A percentile compares a stretch with the other conserved stretches of the same genome.
Conservation (phyloP, 2,888 invertebrate species). For the Drosophila leonis region DNA sequence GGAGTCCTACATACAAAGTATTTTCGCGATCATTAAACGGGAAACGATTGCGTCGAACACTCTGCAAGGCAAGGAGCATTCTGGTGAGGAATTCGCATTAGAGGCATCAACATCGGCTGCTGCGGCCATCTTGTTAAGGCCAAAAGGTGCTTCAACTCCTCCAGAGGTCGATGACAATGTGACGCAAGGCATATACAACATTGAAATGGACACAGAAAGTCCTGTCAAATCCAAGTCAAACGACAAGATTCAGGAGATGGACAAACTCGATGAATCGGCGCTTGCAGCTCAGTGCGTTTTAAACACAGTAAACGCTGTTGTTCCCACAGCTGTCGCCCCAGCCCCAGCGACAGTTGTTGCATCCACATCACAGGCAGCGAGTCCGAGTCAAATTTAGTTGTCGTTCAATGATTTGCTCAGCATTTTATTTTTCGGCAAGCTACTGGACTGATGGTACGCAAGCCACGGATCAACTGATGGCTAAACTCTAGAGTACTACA, state of each 20-base stretch:
- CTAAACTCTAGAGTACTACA: slow-evolving; percentile 47
- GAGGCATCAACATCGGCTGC: slow-evolving; percentile 71
- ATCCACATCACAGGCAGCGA: slow-evolving; percentile 70
- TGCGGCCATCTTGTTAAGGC: slow-evolving; percentile 48
- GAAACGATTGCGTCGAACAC: slow-evolving; percentile 66
- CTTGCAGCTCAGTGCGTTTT: slow-evolving; percentile 27
- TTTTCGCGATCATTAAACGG: slow-evolving; percentile 83
- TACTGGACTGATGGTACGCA: slow-evolving; percentile 66
- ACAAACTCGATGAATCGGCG: slow-evolving; percentile 35
- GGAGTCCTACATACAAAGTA: slow-evolving; percentile 84
- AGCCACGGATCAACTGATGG: slow-evolving; percentile 25
- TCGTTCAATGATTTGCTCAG: slow-evolving; percentile 84
- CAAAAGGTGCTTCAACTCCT: slow-evolving; percentile 60
- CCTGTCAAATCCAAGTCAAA: slow-evolving; percentile 44
- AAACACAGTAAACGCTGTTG: slow-evolving; percentile 30
- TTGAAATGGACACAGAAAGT: slow-evolving; percentile 55
- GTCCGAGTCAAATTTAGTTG: slow-evolving; percentile 83
- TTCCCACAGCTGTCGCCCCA: slow-evolving; percentile 31
- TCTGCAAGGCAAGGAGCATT: slow-evolving; percentile 42
- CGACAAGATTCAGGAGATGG: slow-evolving; percentile 29
- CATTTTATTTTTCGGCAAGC: slow-evolving; percentile 83
- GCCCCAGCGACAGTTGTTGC: slow-evolving; percentile 52
- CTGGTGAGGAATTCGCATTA: slow-evolving; percentile 60
- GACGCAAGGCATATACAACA: slow-evolving; percentile 33
- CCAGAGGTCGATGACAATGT: slow-evolving; percentile 56